Evolutionary conservation across 2,888 invertebrate genomes (phyloP).

Genomic region (Cataglyphis rosenhaueri): DNA sequence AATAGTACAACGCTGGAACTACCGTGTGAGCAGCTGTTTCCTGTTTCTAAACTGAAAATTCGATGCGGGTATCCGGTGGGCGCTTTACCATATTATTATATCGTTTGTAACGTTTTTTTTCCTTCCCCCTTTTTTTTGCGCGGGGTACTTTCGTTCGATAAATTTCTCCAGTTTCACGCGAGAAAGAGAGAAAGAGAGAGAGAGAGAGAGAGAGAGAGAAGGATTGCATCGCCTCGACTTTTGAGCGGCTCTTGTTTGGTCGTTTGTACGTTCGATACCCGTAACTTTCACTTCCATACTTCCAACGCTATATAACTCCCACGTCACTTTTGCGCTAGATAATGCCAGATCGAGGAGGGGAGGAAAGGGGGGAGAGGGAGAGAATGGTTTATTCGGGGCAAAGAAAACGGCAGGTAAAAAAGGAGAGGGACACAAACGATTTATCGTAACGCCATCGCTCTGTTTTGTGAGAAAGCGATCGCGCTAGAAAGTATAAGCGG

Average conservation of each 20-base stretch:
- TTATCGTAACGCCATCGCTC: slow-evolving; percentile 49
- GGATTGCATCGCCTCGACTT: slow-evolving; percentile 51
- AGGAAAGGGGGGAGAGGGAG: slow-evolving; percentile 55
- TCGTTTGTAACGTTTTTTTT: neutral
- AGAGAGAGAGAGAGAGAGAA: slow-evolving; percentile 8
- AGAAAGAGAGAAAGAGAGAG: neutral
- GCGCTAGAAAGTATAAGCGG: slow-evolving; percentile 45
- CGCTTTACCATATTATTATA: neutral
- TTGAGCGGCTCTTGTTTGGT: slow-evolving; percentile 50
- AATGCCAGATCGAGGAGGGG: slow-evolving; percentile 54
- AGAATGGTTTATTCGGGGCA: slow-evolving; percentile 69
- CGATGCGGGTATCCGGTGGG: neutral
- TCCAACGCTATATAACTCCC: slow-evolving; percentile 71
- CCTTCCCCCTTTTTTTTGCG: neutral
- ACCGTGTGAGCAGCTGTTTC: neutral
- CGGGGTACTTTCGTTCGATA: slow-evolving; percentile 49
- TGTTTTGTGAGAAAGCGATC: slow-evolving; percentile 52
- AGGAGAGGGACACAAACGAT: slow-evolving; percentile 49
- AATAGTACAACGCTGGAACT: neutral
- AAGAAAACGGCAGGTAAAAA: slow-evolving; percentile 37
- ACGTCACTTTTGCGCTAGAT: slow-evolving; percentile 77
- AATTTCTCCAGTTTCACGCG: slow-evolving; percentile 56
- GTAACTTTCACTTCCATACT: slow-evolving; percentile 77
- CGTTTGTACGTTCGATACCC: slow-evolving; percentile 37
- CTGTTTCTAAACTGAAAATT: slow-evolving; percentile 25